Percentiles rank a stretch among this genome's conserved stretches.
phyloP scores from a whole-genome alignment of 2,888 invertebrate species.

The Buathra laborator region DNA sequence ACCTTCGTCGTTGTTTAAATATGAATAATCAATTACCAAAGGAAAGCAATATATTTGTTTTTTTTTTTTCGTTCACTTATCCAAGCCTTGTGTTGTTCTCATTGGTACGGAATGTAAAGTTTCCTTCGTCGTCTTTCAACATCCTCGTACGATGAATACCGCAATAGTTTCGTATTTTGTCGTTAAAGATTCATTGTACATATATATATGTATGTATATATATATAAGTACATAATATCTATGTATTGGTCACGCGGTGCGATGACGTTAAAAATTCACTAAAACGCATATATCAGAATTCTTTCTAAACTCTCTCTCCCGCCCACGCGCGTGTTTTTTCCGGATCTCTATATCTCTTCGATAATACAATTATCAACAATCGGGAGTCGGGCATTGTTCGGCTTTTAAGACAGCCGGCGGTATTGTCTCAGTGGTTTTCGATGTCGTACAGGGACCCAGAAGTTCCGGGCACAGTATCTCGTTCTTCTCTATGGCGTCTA shows the following conservation, averaged over 20 bases:
- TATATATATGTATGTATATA: slow-evolving; percentile 29
- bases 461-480: slow-evolving; percentile 90
- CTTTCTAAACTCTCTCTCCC: slow-evolving; percentile 38
- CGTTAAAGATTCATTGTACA: slow-evolving; percentile 20
- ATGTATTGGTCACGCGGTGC: slow-evolving; percentile 60
- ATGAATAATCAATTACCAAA: neutral
- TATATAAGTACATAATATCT: slow-evolving; percentile 46
- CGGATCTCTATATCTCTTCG: neutral
- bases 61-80: neutral
- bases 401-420: slow-evolving; percentile 91
- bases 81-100: slow-evolving; percentile 3
- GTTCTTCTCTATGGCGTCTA: slow-evolving; percentile 91
- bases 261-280: slow-evolving; percentile 51
- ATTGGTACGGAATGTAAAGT: slow-evolving; percentile 56
- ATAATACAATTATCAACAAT: slow-evolving; percentile 55
- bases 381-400: slow-evolving; percentile 74
- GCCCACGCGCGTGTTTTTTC: neutral
- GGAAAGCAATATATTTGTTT: neutral
- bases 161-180: slow-evolving; percentile 2
- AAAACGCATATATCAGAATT: slow-evolving; percentile 48
- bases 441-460: slow-evolving; percentile 90
- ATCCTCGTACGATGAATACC: slow-evolving; percentile 37
- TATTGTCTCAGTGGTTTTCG: slow-evolving; percentile 95
- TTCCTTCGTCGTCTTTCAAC: slow-evolving; percentile 19
- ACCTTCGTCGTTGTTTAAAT: neutral